Evolutionary conservation across 2,113 vertebrate species (phyloP).

Genomic region (Neodon shergylaensis): DNA sequence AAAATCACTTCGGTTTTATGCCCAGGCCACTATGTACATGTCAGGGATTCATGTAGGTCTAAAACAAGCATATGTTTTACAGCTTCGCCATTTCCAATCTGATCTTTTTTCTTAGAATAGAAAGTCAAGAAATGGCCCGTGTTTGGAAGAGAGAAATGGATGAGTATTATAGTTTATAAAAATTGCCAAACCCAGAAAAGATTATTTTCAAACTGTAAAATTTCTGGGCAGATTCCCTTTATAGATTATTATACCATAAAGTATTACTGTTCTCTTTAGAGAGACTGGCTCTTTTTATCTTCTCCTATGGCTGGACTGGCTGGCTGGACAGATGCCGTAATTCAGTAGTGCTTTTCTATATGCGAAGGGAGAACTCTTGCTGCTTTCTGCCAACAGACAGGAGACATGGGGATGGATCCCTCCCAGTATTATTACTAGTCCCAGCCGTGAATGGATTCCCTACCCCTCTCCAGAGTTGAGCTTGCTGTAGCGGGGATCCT

Average conservation of each 20-base stretch:
- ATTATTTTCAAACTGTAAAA: conserved; percentile 70
- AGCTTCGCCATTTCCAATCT: conserved; percentile 43
- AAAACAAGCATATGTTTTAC: conserved; percentile 43
- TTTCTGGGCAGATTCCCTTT: conserved; percentile 66
- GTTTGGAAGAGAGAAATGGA: background rate
- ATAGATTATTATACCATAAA: conserved; percentile 60
- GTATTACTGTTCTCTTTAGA: conserved; percentile 57
- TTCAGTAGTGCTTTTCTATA: background rate
- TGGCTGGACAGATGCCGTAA: background rate
- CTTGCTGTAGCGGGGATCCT: conserved; percentile 46
- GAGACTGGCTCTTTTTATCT: conserved; percentile 53
- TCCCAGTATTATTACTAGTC: background rate
- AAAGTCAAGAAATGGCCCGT: background rate
- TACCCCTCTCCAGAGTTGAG: background rate
- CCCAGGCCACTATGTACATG: background rate
- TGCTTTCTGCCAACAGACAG: conserved; percentile 22
- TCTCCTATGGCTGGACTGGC: conserved; percentile 30
- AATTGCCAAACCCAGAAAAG: conserved; percentile 14
- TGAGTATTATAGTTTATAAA: background rate
- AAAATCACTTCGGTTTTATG: conserved; percentile 56
- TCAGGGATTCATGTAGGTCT: conserved; percentile 43
- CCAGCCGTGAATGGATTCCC: conserved; percentile 29
- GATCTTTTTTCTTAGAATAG: background rate
- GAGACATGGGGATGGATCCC: background rate
- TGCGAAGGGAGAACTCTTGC: conserved; percentile 37